These are phyloP conservation scores for Xiphophorus hellerii DNA, from an alignment of 2,113 vertebrate genomes.

Conservation along the genomic window DNA sequence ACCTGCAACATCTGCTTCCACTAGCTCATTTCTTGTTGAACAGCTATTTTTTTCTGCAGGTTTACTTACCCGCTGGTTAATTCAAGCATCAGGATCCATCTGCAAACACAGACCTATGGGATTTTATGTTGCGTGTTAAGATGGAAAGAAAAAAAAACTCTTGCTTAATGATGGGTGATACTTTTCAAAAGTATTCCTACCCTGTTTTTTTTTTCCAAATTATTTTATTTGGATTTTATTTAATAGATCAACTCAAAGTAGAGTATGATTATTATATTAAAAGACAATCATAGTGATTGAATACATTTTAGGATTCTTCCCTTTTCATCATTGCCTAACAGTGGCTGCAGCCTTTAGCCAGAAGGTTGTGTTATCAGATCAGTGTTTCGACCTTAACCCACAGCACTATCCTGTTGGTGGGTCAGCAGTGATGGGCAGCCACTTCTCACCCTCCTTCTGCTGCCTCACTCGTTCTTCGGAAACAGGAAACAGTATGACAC, in stretches of 20 bases:
- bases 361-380: background rate
- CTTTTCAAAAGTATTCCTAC: background rate
- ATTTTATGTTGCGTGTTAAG: slow-evolving; percentile 15
- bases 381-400: background rate
- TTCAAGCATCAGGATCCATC: slow-evolving; percentile 20
- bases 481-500: background rate
- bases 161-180: slow-evolving; percentile 17
- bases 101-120: slow-evolving; percentile 19
- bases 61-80: slow-evolving; percentile 4
- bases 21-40: slow-evolving; percentile 26
- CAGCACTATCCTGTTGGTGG: background rate
- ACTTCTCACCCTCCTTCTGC: no score
- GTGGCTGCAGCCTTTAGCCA: background rate
- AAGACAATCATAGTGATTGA: background rate
- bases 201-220: background rate
- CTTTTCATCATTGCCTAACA: background rate
- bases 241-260: background rate
- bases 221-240: background rate
- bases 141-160: slow-evolving; percentile 20
- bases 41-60: slow-evolving; percentile 15
- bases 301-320: background rate
- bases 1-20: slow-evolving; percentile 49
- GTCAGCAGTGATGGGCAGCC: background rate
- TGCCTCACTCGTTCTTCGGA: background rate
- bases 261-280: background rate